Percentiles rank a stretch among this genome's conserved stretches.
Evolutionary conservation across 2,113 vertebrate genomes (phyloP).

Genomic region (Eublepharis macularius): DNA sequence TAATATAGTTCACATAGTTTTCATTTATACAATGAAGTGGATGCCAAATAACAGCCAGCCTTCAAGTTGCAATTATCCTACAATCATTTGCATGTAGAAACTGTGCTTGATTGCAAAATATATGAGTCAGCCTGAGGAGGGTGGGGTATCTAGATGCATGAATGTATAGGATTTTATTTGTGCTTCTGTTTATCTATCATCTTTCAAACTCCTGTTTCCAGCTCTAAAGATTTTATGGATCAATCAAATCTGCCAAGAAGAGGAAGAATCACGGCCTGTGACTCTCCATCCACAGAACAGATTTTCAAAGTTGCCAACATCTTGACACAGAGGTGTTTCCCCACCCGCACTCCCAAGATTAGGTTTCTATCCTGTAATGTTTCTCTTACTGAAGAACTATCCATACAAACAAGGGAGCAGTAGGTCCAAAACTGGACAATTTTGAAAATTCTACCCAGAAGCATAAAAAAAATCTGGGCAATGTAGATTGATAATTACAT

Average conservation of each 20-base stretch:
- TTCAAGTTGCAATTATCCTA: not conserved
- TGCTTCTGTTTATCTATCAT: not conserved
- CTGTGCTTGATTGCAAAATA: not conserved
- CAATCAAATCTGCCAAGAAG: not conserved
- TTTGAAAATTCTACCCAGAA: slow-evolving; percentile 56
- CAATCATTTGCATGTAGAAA: not conserved
- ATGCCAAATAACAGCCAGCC: not conserved
- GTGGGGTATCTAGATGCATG: not conserved
- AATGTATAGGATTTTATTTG: not conserved
- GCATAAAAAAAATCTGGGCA: slow-evolving; percentile 28
- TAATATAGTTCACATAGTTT: not conserved
- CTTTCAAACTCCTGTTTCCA: not conserved
- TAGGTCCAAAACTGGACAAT: slow-evolving; percentile 45
- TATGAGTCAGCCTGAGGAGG: not conserved
- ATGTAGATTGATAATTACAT: not conserved
- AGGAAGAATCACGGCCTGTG: too few relatives aligned
- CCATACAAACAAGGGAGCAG: slow-evolving; percentile 49
- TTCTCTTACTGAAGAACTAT: slow-evolving; percentile 39
- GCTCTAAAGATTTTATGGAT: not conserved
- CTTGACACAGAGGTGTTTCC: not conserved
- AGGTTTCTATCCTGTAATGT: not conserved
- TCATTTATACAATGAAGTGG: not conserved
- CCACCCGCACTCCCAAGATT: too few relatives aligned
- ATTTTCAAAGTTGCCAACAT: not conserved
- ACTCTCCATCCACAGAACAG: not conserved